Base-by-base conservation (phyloP, 1,140 invertebrate genomes). In the Coelopa frigida region DNA sequence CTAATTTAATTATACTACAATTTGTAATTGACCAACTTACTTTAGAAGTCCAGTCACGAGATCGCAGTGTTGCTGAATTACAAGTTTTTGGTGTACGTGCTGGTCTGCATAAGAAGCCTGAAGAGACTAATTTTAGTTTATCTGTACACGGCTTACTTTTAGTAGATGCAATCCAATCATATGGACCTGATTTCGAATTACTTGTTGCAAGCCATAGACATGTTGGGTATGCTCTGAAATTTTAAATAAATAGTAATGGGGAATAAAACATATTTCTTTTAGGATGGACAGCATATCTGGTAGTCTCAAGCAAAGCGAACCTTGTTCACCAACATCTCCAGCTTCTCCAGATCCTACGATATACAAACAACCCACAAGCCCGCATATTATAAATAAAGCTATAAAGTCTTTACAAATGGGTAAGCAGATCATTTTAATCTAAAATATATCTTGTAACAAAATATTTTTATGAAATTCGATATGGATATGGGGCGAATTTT, bases 201-300 rank as follows among this genome's bases (percentile, higher is more conserved):
- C 72, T 97, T 2, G 82, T 95, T 10, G 93, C 93, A 8, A 95
- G 91, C 68, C 93, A 96, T 72, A 89, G 89, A 63, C 87, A 94
- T 67, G 84, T 96, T 15, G 87, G 87, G 85, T 87, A 70, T 65
- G 68, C 59, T 15, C 27, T 18, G 37, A 32, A 31, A 41, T 17
- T 24, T 7, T 3, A 44, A 31, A 23, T n/a, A 12, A 11, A 2
- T 33, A n/a, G 17, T 40, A 33, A 46, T 22, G 14, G 3, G 11
- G 5, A 37, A 24, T 23, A 22, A 22, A 22, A n/a, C 10, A 14
- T 44, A 22, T 24, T 45, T 36, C 14, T 68, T 69, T 2, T 57
- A 88, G 87, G 2, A 89, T 97, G 84, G 92, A 97, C 71, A 94
- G 87, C 54, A 79, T 87, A 36, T 95, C 91, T 54, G 92, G 92